Percentiles rank a stretch among this genome's conserved stretches.
Conservation (phyloP, 2,797 vertebrate species). For the Dermochelys coriacea region DNA sequence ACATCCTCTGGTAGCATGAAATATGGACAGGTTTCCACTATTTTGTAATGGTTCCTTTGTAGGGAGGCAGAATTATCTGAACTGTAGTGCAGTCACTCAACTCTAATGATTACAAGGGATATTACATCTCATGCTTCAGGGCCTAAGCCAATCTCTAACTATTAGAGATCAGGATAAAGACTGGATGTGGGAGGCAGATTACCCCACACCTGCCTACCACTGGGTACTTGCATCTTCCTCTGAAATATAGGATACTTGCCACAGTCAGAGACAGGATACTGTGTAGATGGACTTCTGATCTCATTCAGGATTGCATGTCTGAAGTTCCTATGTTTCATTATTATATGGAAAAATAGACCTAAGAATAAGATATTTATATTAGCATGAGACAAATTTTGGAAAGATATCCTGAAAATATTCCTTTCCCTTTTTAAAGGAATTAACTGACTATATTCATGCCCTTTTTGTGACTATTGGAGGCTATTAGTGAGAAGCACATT, state of each 20-base stretch:
- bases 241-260: not conserved
- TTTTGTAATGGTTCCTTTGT: conserved; percentile 33
- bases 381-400: not conserved
- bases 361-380: not conserved
- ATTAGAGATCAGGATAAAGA: not conserved
- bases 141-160: not conserved
- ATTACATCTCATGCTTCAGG: not conserved
- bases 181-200: not conserved
- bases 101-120: not conserved
- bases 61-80: conserved; percentile 35
- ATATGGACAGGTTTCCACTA: conserved; percentile 41
- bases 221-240: not conserved
- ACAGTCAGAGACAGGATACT: not conserved
- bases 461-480: not conserved
- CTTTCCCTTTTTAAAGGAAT: not conserved
- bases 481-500: not conserved
- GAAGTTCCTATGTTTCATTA: not conserved
- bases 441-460: not conserved
- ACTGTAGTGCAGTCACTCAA: not conserved
- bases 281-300: not conserved
- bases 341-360: not conserved
- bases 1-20: conserved; percentile 36
- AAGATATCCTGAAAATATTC: not conserved
- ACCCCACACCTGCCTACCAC: not conserved
- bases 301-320: not conserved